Conservation (phyloP, 2,797 vertebrate genomes). For the Mormyrops boulengeri region DNA sequence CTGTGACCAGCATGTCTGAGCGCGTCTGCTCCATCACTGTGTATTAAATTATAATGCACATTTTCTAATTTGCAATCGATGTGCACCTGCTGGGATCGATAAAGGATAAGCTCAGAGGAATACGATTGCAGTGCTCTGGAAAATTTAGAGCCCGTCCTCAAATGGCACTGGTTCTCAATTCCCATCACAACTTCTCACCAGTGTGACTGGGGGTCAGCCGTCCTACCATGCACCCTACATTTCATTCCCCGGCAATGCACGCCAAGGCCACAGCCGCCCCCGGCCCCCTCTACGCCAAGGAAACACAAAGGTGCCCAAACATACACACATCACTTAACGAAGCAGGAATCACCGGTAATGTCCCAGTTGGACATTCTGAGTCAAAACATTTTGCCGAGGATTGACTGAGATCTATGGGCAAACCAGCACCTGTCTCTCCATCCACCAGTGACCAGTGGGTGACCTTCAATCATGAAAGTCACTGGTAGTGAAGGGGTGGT, state of each 20-base stretch:
- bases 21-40: too few species aligned
- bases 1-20: neutral
- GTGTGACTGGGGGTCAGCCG: neutral
- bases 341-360: neutral
- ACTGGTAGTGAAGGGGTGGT: neutral
- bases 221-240: neutral
- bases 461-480: neutral
- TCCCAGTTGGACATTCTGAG: neutral
- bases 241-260: neutral
- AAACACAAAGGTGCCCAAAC: neutral
- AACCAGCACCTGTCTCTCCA: neutral
- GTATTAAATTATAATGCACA: too few species aligned
- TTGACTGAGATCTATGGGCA: neutral
- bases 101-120: too few species aligned
- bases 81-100: too few species aligned
- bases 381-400: neutral
- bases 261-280: neutral
- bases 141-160: too few species aligned
- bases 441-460: neutral
- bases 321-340: neutral
- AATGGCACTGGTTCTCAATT: too few species aligned
- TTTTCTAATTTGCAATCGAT: too few species aligned
- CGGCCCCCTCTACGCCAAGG: neutral
- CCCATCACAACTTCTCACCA: neutral
- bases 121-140: too few species aligned